Conservation (phyloP, 1,140 invertebrate genomes). For the Papilio dardanus region DNA sequence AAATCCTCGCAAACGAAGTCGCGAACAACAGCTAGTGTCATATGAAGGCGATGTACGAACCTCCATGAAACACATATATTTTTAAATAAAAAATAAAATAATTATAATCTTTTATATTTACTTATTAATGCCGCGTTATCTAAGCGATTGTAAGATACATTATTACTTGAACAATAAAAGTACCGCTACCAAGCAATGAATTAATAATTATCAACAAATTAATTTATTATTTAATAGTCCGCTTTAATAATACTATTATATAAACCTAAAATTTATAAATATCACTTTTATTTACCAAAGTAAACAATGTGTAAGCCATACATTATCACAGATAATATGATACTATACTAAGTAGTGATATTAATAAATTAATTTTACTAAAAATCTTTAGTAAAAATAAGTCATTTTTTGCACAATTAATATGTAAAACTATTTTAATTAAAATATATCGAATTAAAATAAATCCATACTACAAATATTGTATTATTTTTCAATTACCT, state of each 20-base stretch:
- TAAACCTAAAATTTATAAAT: neutral
- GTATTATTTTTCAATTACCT: neutral
- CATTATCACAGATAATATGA: no score
- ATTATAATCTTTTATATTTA: neutral
- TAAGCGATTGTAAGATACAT: conserved; percentile 2
- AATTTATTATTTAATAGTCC: conserved; percentile 19
- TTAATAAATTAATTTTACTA: no score
- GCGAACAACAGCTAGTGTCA: no score
- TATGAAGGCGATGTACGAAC: no score
- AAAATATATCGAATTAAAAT: neutral
- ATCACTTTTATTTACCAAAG: no score
- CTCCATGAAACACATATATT: no score
- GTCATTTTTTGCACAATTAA: no score
- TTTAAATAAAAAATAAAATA: neutral
- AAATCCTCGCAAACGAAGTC: no score
- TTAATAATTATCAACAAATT: conserved; percentile 1
- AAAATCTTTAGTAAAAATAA: no score
- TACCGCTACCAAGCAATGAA: conserved; percentile 21
- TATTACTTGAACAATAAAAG: conserved; percentile 28
- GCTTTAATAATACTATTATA: neutral
- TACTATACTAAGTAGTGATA: no score
- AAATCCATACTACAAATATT: neutral
- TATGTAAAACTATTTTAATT: no score
- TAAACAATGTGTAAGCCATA: no score
- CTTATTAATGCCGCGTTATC: conserved; percentile 10